Evolutionary conservation across 2,113 vertebrate genomes (phyloP), one percentile per base, ranked within the genome.

Genomic region (Solea senegalensis): DNA sequence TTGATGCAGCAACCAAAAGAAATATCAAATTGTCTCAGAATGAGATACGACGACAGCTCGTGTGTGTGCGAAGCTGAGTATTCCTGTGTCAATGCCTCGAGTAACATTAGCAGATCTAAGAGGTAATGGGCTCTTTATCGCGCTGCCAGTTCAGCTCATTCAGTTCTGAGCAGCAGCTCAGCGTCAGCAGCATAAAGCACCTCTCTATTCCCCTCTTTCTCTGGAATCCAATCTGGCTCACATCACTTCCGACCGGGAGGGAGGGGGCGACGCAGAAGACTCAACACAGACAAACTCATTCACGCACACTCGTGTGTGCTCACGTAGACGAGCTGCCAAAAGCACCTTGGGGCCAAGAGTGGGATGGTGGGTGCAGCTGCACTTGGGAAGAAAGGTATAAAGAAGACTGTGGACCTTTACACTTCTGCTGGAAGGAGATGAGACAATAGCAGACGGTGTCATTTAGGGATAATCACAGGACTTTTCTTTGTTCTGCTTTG

Each of bases 341-440:
- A 7, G 65, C 82, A 87, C 87, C 87, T 87, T 74, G 34, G 43
- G 65, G 84, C 80, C 65, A 67, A 88, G 64, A 80, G 11, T 46
- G 58, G 21, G 78, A 54, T 15, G 55, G 3, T 45, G 79, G 76
- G 45, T 60, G 79, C 88, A 89, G 85, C 89, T 89, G 87, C 86
- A 74, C 67, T 63, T 70, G 70, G 28, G 66, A 59, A 57, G 71
- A 21, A 68, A 49, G 15, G 44, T 40, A 27, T 9, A 71, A 67
- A 48, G 76, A 68, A 68, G 69, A 76, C 72, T 72, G 56, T 10
- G 21, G 27, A 56, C 71, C 69, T 74, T 72, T 26, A 60, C 55
- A 16, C 55, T 61, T 41, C 65, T 59, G 70, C 73, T 88, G 77
- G 81, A 76, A 41, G 59, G 60, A 16, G 82, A 78, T 75, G 68